These are phyloP conservation scores for Drosophila murphyi DNA, from an alignment of 1,140 invertebrate species.

Conservation along the genomic window DNA sequence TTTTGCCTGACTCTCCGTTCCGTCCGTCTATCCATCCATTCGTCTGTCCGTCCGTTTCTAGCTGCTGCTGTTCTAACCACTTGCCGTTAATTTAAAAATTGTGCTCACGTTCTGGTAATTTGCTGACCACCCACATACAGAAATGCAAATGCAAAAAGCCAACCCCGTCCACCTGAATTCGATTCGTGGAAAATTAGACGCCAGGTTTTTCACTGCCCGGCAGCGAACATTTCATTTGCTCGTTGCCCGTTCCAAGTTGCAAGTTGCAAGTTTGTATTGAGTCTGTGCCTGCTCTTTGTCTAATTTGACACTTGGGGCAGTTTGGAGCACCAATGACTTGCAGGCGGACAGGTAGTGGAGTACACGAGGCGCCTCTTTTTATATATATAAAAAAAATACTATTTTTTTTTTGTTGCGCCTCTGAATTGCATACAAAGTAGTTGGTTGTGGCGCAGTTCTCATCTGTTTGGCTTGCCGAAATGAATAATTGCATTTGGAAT, in stretches of 20 bases:
- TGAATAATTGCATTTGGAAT: slow-evolving; percentile 44
- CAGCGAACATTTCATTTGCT: slow-evolving; percentile 62
- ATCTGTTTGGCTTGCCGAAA: slow-evolving; percentile 44
- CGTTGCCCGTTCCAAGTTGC: not conserved
- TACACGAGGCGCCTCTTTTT: slow-evolving; percentile 33
- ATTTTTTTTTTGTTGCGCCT: not conserved
- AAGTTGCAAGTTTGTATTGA: slow-evolving; percentile 50
- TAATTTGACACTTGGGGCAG: slow-evolving; percentile 80
- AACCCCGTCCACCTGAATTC: slow-evolving; percentile 20
- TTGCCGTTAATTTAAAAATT: slow-evolving; percentile 83
- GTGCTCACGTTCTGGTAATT: slow-evolving; percentile 82
- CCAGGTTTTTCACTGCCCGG: slow-evolving; percentile 37
- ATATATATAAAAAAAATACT: not conserved
- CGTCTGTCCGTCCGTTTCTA: slow-evolving; percentile 1
- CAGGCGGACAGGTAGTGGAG: slow-evolving; percentile 44
- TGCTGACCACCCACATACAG: slow-evolving; percentile 81
- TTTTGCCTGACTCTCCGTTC: not conserved
- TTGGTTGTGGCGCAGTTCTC: slow-evolving; percentile 2
- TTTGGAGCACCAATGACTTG: slow-evolving; percentile 52
- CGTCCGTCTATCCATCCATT: not conserved
- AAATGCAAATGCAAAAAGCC: slow-evolving; percentile 42
- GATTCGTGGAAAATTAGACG: slow-evolving; percentile 70
- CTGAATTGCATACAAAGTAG: slow-evolving; percentile 9
- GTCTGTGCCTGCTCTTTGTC: slow-evolving; percentile 61
- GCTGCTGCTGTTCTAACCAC: slow-evolving; percentile 67